Evolutionary conservation across 2,888 invertebrate species (phyloP).

Genomic region (Uloborus plumipes): DNA sequence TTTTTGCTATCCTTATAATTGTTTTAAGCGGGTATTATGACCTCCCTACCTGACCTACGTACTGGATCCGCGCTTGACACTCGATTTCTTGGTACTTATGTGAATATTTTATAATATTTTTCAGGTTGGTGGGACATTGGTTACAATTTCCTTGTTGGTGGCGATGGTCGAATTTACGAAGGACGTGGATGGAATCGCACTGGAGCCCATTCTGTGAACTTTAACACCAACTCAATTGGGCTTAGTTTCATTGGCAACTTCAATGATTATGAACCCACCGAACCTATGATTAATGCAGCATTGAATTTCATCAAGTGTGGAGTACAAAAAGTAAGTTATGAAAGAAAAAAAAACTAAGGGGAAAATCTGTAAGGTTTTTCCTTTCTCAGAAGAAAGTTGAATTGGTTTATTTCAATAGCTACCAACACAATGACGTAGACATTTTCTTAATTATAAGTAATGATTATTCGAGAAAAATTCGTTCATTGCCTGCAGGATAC

Average conservation of each 20-base stretch:
- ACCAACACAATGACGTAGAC: no score
- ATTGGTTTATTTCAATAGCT: no score
- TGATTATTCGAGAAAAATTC: no score
- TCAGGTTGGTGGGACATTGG: slow-evolving; percentile 57
- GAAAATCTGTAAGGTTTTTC: not conserved
- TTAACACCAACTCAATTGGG: slow-evolving; percentile 44
- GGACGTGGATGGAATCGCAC: slow-evolving; percentile 69
- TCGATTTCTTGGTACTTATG: no score
- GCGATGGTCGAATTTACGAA: slow-evolving; percentile 69
- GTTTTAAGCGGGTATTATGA: no score
- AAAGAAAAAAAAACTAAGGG: not conserved
- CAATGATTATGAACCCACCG: slow-evolving; percentile 3
- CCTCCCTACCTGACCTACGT: no score
- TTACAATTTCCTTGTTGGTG: slow-evolving; percentile 69
- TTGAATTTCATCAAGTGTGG: slow-evolving; percentile 47
- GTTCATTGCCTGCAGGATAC: no score
- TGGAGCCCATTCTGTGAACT: slow-evolving; percentile 68
- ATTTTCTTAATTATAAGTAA: no score
- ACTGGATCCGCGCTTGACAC: no score
- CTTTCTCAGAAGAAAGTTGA: not conserved
- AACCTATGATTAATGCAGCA: slow-evolving; percentile 35
- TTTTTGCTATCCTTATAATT: no score
- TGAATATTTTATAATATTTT: not conserved
- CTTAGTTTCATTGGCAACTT: slow-evolving; percentile 53
- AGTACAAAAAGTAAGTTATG: slow-evolving; percentile 29